Evolutionary conservation across 2,797 vertebrate genomes (phyloP), one percentile per base, ranked within the genome.

Genomic region (Petrocephalus sullivani): DNA sequence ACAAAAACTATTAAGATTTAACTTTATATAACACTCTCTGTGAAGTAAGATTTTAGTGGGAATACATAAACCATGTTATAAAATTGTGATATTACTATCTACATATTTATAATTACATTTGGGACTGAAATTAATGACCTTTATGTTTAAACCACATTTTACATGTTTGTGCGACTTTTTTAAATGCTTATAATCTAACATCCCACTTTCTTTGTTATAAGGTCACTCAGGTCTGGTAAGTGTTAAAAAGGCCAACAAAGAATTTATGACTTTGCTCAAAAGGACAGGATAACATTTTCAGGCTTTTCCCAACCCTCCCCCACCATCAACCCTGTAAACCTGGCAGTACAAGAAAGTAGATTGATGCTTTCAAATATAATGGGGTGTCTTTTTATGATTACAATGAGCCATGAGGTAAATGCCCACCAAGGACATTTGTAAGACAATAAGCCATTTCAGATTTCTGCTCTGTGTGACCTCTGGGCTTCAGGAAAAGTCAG

Each of bases 211-310:
- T 60, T 94, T 96, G 95, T 95, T 93, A 93, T 92, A 88, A 83
- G 91, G 93, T 91, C 93, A 93, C 92, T 93, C 92, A 93, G 94
- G 93, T 94, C 93, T 94, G 92, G 94, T 94, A 96, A 96, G 92
- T 91, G 94, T 93, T 96, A 93, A 94, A 86, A 94, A 96, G 94
- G 94, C 92, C 93, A 92, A 91, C 90, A 93, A 95, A 95, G 94
- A 93, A 94, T 97, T 96, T 96, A 96, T 94, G 94, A 93, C 94
- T 93, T 88, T 83, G 94, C 93, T 93, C 91, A 94, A 94, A 93
- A 93, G 91, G 92, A 93, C 94, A 92, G 93, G 82, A 89, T 90
- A 21, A 91, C 90, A 91, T 90, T 58, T 89, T 93, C 94, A 91
- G 89, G 86, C 71, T 88, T 71, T 87, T 89, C 75, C 88, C 85